These are phyloP conservation scores for Eulacestoma nigropectus DNA, from an alignment of 2,113 vertebrate genomes.

Conservation along the genomic window DNA sequence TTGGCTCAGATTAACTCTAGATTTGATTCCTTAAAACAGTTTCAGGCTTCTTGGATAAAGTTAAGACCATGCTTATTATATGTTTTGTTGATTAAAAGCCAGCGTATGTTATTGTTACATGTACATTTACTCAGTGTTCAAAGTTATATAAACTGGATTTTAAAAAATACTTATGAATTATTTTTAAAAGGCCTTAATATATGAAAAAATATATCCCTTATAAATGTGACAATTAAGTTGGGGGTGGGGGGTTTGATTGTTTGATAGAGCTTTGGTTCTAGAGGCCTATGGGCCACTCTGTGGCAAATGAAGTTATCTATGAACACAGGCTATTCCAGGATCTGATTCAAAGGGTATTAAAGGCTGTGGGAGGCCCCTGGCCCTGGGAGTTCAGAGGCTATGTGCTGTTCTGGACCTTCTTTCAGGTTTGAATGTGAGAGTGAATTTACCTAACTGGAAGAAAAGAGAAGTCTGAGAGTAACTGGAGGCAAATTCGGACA, in stretches of 20 bases:
- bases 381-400: neutral
- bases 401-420: neutral
- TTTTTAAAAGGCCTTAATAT: neutral
- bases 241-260: rapidly evolving
- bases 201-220: neutral
- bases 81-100: neutral
- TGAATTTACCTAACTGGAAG: neutral
- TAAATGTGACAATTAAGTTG: neutral
- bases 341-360: neutral
- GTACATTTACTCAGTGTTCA: neutral
- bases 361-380: neutral
- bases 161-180: neutral
- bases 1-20: neutral
- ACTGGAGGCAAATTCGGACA: neutral
- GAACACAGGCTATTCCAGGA: neutral
- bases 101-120: rapidly evolving
- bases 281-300: neutral
- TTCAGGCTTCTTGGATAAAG: neutral
- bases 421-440: neutral
- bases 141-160: neutral
- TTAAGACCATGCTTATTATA: neutral
- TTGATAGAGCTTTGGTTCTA: neutral
- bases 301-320: neutral
- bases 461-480: neutral
- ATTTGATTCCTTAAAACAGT: neutral